These are phyloP conservation scores for Rambutsinella grinnellia DNA, from an alignment of 2,888 invertebrate species.

Conservation along the genomic window DNA sequence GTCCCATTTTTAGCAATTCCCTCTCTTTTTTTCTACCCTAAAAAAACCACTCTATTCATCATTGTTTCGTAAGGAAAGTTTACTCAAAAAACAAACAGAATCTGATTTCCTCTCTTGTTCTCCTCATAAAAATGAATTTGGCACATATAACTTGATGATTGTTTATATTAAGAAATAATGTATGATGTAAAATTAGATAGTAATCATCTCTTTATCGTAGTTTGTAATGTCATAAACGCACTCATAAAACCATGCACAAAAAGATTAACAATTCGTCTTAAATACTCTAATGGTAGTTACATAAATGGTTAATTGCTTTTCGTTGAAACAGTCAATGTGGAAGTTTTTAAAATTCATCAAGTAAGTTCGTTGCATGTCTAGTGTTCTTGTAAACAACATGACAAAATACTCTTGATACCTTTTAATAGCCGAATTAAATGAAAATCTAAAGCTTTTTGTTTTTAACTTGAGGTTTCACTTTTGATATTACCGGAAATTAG, in stretches of 20 bases:
- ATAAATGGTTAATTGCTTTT: background rate
- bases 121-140: conserved; percentile 22
- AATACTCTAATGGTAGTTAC: background rate
- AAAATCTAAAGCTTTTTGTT: background rate
- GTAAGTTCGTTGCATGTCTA: background rate
- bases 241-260: background rate
- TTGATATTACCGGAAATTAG: background rate
- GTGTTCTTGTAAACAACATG: background rate
- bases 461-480: background rate
- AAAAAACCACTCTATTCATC: conserved; percentile 3
- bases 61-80: background rate
- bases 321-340: background rate
- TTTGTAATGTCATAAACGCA: conserved; percentile 8
- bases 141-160: conserved; percentile 49
- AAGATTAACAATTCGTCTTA: background rate
- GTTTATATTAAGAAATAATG: conserved; percentile 6
- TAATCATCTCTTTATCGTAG: conserved; percentile 8
- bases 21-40: background rate
- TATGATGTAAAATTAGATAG: background rate
- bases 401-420: background rate
- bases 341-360: background rate
- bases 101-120: background rate
- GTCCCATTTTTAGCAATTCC: background rate
- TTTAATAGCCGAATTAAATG: background rate
- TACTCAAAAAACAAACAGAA: background rate